Evolutionary conservation across 2,113 vertebrate species (phyloP), one percentile per base, ranked within the genome.

Genomic region (Turdus rufiventris): DNA sequence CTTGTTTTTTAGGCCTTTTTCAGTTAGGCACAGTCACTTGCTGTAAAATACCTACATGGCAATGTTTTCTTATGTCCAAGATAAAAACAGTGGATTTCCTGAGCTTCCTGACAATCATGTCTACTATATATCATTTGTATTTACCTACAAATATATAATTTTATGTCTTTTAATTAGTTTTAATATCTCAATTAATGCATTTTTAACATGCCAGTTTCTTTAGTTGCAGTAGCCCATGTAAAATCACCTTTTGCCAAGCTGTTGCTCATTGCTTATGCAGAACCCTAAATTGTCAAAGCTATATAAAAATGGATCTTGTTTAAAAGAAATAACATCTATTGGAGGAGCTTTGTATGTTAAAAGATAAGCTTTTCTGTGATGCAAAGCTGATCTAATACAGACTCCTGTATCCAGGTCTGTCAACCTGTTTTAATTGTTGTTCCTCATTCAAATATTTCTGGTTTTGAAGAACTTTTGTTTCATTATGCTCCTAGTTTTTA

Each of bases 141-240:
- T 88, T 73, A 28, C 25, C n/a, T 67, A 54, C 0, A 3, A 66
- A 33, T 38, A 6, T 3, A 1, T 38, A 23, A 43, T 61, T 63
- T 15, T 21, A 31, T 72, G 20, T 40, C 18, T 65, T 66, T n/a
- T 21, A 63, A 28, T 26, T 5, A n/a, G 15, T 40, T 73, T 87
- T 83, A 57, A 40, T 21, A 33, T 34, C 21, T 14, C 3, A 14
- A 0, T 42, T 73, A 2, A 4, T 45, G 8, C 3, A 1, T 61
- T 71, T 73, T 60, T 79, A 4, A 36, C 14, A 29, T 56, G 36
- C 11, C 9, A 13, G 25, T 65, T 81, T 67, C 15, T 77, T 61
- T 3, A 50, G 36, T 45, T 76, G 40, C 15, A 25, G 50, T 82
- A 80, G 42, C 31, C 36, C 0, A 0, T 10, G 20, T 85, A 16